A percentile compares a stretch with the other conserved stretches of the same genome.
Evolutionary conservation across 30 jellyfish, hydroid and myxozoan species (phyloP).

Genomic region (Aurelia coerulea): DNA sequence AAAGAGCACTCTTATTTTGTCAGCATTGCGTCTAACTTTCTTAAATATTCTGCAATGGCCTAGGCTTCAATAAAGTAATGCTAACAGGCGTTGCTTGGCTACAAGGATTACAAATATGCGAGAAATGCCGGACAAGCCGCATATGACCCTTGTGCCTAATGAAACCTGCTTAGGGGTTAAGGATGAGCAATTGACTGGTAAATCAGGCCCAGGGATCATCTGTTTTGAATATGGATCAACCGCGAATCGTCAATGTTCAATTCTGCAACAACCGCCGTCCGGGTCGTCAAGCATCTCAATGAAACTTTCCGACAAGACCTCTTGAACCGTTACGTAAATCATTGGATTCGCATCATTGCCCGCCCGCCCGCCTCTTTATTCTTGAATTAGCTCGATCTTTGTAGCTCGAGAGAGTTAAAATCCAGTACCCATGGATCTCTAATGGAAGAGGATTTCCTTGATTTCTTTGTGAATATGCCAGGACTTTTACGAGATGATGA

Average conservation of each 20-base stretch:
- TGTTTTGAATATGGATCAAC: constrained; percentile 75
- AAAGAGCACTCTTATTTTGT: not conserved
- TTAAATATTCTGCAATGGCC: too few species aligned
- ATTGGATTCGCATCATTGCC: constrained; percentile 57
- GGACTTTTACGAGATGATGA: constrained; percentile 74
- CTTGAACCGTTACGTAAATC: constrained; percentile 73
- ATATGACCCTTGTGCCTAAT: constrained; percentile 60
- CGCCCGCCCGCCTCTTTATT: constrained; percentile 24
- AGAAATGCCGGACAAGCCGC: constrained; percentile 73
- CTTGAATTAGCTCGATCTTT: constrained; percentile 7
- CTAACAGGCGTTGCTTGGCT: constrained; percentile 34
- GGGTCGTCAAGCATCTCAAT: constrained; percentile 29
- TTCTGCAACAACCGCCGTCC: constrained; percentile 54
- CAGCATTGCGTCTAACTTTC: too few species aligned
- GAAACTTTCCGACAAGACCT: constrained; percentile 25
- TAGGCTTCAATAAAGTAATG: too few species aligned
- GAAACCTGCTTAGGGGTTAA: constrained; percentile 73
- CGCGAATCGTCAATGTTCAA: constrained; percentile 50
- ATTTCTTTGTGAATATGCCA: constrained; percentile 71
- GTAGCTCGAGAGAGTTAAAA: not conserved
- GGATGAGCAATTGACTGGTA: constrained; percentile 65
- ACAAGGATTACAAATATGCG: constrained; percentile 12
- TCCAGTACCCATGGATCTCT: constrained; percentile 56
- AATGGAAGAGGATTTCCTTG: constrained; percentile 59
- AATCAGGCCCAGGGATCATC: constrained; percentile 61